Base-by-base conservation (phyloP, 2,888 invertebrate species). In the Uropetala carovei region DNA sequence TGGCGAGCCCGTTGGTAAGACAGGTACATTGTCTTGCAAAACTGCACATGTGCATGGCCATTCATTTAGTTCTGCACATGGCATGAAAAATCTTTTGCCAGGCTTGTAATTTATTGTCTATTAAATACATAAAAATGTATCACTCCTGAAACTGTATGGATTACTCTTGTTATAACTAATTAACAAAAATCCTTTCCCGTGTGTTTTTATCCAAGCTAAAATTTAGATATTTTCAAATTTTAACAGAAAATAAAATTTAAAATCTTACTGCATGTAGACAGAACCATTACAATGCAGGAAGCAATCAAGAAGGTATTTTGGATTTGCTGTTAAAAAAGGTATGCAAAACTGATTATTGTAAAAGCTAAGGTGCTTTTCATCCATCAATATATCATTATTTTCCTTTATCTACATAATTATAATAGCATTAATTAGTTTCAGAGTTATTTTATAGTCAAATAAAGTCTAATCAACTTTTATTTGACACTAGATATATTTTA, bases 1-100 rank as follows among this genome's bases (percentile, higher is more conserved):
- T 98, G 97, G 98, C 98, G 97, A 98, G 98, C 97, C 98, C 98
- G 96, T 97, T 98, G 98, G 98, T 98, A 98, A 98, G 98, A 95
- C 92, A 92, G 92, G 92, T 92, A 92, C 92, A 91, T 89, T 89
- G 89, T 89, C 89, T 82, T 92, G 83, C 84, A 83, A 84, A 82
- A 92, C 82, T 92, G 92, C 92, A 92, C 84, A 84, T 92, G 83
- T 84, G 92, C 92, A 92, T 92, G 92, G 84, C 83, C 84, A 64
- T 60, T 56, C 83, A 43, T 82, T 92, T 84, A 81, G 92, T 92
- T 92, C 86, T 81, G 92, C 92, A 91, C 91, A 91, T 92, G 81
- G 92, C 92, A 91, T 92, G 92, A 58, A 75, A 43, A 68, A 91
- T 89, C 82, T 60, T 81, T 89, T 92, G 92, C 84, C 83, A 86